phyloP scores from a whole-genome alignment of 92 coral and sea anemone species.

The Pocillopora meandrina region DNA sequence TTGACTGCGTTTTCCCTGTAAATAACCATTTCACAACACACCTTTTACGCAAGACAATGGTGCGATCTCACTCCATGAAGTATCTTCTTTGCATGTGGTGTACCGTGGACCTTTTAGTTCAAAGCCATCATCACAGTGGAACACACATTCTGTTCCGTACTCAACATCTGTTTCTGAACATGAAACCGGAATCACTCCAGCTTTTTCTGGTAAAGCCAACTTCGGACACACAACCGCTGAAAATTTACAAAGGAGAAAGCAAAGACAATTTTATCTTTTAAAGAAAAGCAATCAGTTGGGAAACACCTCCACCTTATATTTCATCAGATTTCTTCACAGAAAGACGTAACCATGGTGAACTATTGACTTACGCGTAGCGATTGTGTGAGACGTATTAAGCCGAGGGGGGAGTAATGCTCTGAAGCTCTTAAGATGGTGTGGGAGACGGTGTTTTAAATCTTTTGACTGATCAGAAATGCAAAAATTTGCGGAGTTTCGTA shows the following conservation, averaged over 20 bases:
- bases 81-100: conserved; percentile 81
- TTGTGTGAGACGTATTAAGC: too few relatives aligned
- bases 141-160: conserved; percentile 89
- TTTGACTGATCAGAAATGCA: too few relatives aligned
- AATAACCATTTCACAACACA: background rate
- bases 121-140: conserved; percentile 83
- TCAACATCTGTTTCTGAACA: conserved; percentile 82
- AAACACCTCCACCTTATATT: too few relatives aligned
- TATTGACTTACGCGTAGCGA: too few relatives aligned
- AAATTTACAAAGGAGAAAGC: background rate
- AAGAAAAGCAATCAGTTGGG: too few relatives aligned
- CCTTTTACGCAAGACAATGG: conserved; percentile 70
- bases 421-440: too few relatives aligned
- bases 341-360: too few relatives aligned
- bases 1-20: too few relatives aligned
- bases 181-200: conserved; percentile 80
- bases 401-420: too few relatives aligned
- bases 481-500: too few relatives aligned
- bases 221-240: conserved; percentile 87
- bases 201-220: conserved; percentile 67
- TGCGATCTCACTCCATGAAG: conserved; percentile 88
- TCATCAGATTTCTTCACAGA: too few relatives aligned
- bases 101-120: conserved; percentile 93
- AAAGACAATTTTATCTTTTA: background rate
- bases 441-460: too few relatives aligned